A percentile compares a stretch with the other conserved stretches of the same genome.
These are phyloP conservation scores for Ovis canadensis DNA, from an alignment of 2,113 vertebrate genomes.

Conservation along the genomic window DNA sequence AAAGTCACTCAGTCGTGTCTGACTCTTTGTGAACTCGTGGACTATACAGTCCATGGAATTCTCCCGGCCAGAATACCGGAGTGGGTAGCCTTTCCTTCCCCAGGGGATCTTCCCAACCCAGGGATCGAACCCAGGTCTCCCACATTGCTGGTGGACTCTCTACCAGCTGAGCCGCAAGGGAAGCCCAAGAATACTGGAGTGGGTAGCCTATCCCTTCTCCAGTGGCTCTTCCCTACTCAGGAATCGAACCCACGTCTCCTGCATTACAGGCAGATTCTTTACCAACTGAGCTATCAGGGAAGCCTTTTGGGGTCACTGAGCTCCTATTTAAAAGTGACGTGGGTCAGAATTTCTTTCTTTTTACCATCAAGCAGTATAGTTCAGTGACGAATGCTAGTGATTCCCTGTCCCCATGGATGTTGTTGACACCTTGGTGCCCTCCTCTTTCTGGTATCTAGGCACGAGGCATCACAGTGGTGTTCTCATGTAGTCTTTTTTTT, in stretches of 20 bases:
- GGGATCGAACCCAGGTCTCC: not conserved
- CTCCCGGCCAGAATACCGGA: not conserved
- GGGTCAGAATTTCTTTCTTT: not conserved
- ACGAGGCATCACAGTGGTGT: not conserved
- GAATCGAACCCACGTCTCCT: not conserved
- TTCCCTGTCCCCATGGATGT: not conserved
- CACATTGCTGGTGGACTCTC: not conserved
- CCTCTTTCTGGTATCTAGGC: not conserved
- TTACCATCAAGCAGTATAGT: not conserved
- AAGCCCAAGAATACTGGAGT: not conserved
- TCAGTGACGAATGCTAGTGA: not conserved
- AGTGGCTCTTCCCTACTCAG: not conserved
- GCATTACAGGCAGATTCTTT: not conserved
- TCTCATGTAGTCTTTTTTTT: not conserved
- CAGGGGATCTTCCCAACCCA: not conserved
- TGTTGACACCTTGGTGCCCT: not conserved
- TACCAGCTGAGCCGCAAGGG: not conserved
- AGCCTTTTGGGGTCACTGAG: not conserved
- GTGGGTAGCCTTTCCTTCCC: not conserved
- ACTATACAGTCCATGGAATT: not conserved
- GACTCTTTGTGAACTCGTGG: not conserved
- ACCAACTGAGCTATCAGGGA: not conserved
- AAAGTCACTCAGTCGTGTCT: not conserved
- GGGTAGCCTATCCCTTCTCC: not conserved
- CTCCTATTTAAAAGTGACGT: not conserved